Conservation (phyloP, 2,888 invertebrate genomes). For the Rugalucina vietnamica region DNA sequence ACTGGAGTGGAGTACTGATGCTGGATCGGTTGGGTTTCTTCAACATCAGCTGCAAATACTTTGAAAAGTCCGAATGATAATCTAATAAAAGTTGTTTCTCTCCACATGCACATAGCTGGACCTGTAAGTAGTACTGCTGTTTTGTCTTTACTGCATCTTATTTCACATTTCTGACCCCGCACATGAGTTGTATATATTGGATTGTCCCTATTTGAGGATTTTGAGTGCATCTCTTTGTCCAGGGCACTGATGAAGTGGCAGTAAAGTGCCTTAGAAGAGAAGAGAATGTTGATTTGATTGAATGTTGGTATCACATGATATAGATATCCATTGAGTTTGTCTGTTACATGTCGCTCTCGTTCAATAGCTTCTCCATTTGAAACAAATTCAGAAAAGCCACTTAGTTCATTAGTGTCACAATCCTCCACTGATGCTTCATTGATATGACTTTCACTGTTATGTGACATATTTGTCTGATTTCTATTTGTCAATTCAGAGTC, state of each 20-base stretch:
- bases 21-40: not conserved
- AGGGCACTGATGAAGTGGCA: not conserved
- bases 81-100: slow-evolving; percentile 2
- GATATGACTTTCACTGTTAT: not conserved
- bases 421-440: not conserved
- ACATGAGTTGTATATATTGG: not conserved
- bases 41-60: not conserved
- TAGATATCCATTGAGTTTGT: not conserved
- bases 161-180: not conserved
- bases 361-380: not conserved
- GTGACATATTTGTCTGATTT: not conserved
- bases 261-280: not conserved
- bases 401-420: not conserved
- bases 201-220: not conserved
- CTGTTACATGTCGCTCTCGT: not conserved
- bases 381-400: not conserved
- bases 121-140: not conserved
- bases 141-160: not conserved
- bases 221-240: not conserved
- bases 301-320: not conserved
- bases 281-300: not conserved
- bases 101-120: not conserved
- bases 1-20: not conserved
- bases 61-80: not conserved
- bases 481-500: not conserved